Evolutionary conservation across 2,797 vertebrate genomes (phyloP).

Genomic region (Enteromius viviparus): DNA sequence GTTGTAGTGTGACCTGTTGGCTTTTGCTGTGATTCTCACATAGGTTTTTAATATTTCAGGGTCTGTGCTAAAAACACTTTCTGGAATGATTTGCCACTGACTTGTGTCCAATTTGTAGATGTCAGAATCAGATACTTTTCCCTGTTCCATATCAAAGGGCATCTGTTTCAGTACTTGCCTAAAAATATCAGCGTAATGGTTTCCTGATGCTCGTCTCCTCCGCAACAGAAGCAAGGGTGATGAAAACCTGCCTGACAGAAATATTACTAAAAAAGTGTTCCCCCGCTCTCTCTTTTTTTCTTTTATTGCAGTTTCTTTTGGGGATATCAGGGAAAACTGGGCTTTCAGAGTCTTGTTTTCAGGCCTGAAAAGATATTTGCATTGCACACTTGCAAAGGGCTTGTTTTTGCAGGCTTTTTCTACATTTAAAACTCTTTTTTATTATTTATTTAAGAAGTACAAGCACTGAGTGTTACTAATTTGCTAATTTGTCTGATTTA

Average conservation of each 20-base stretch:
- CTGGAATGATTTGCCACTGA: conserved; percentile 43
- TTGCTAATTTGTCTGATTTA: conserved; percentile 32
- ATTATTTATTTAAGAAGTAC: conserved; percentile 7
- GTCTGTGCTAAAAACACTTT: conserved; percentile 26
- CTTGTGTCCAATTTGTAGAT: conserved; percentile 52
- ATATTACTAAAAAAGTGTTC: conserved; percentile 13
- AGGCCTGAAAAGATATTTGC: conserved; percentile 2
- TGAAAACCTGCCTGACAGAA: conserved; percentile 37
- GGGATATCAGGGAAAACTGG: conserved; percentile 3
- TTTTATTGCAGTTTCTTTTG: conserved; percentile 31
- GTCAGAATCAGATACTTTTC: conserved; percentile 41
- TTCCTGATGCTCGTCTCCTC: conserved; percentile 51
- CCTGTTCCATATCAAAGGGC: conserved; percentile 26
- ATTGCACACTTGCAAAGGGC: neutral
- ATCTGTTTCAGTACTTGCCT: conserved; percentile 34
- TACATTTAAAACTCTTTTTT: neutral
- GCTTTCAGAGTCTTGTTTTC: conserved; percentile 6
- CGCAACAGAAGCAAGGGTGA: conserved; percentile 24
- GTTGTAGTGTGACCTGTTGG: neutral
- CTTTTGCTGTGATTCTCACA: conserved; percentile 6
- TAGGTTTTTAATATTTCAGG: conserved; percentile 5
- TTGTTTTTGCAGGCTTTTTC: neutral
- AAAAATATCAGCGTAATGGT: conserved; percentile 45
- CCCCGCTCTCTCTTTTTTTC: neutral
- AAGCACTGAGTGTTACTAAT: conserved; percentile 10